Evolutionary conservation across 2,797 vertebrate genomes (phyloP), one percentile per base, ranked within the genome.

Genomic region (Hydrophis major): DNA sequence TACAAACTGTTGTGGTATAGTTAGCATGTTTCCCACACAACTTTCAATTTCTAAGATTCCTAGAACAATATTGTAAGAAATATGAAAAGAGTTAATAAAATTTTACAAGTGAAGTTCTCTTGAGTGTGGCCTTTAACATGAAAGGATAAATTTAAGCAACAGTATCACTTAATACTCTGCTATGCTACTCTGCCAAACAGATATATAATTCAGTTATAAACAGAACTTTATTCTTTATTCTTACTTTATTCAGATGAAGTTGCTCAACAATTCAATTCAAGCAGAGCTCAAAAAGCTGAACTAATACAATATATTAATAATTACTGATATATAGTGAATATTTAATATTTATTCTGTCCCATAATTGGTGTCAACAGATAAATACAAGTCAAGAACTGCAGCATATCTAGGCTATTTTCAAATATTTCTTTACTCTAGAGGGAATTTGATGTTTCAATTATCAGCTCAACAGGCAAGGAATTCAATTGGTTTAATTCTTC

Each of bases 371-470:
- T 86, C 59, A 90, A 7, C 7, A 27, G 56, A 7, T 78, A 1
- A 92, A 11, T 37, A 92, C 55, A 53, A 47, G 25, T 0, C 2
- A 92, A 83, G n/a, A 59, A 93, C 88, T 37, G n/a, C 25, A 86
- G 20, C 4, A 32, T 0, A 92, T 87, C 12, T 83, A 61, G 42
- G n/a, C 42, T 1, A 94, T 37, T 59, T n/a, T 37, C 86, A 37
- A 4, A 88, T 7, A 63, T 90, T 56, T 89, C 8, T 74, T 32
- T n/a, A 50, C 12, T 56, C 92, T 90, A 50, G n/a, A 53, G 87
- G 13, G 59, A 60, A 90, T 89, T 92, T 89, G 59, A 12, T 91
- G 53, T 6, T 14, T 42, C 37, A 47, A 83, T 95, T 94, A 55
- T 42, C 37, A 89, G 13, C 10, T 0, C 0, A 61, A 6, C 89